Base-by-base conservation (phyloP, 2,113 vertebrate species). In the Austrofundulus limnaeus region DNA sequence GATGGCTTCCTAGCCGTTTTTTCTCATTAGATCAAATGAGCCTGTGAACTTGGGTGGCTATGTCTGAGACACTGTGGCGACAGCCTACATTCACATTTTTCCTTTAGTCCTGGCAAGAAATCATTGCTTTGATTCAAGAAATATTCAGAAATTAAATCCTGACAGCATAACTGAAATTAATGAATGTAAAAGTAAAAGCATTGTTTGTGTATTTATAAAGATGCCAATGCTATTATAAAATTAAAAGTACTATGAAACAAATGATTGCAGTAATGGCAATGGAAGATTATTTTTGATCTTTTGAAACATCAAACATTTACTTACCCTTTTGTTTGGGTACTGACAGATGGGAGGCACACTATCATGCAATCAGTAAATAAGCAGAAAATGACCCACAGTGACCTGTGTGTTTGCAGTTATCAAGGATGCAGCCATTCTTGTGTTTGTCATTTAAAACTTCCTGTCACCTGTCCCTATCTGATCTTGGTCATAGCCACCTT, bases 11-110 rank as follows among this genome's bases (percentile, higher is more conserved):
- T 17, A 4, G 69, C 48, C 51, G 56, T 66, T 34, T 34, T 34
- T 61, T 57, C 42, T 78, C 70, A 83, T 85, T 85, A 71, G 70
- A 85, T 80, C 72, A 82, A 71, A 77, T 78, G 79, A 75, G 57
- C 73, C 68, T 61, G 74, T 72, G 77, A n/a, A 84, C 70, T 84
- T 78, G 50, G 43, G 57, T 61, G 23, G 25, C 56, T 24, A 37
- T 64, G 51, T 66, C 60, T 65, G 69, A 71, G 78, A 74, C 78
- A 60, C 23, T 70, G 70, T 60, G 60, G 72, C n/a, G 19, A 58
- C 58, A 21, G 41, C 1, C 25, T 61, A 34, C 31, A 56, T 39
- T 71, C 28, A 72, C 74, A 69, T 63, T 23, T 69, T 61, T 56
- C 42, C 45, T 56, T 46, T 15, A 65, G 50, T 51, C 72, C 74